Percentiles rank a stretch among this genome's conserved stretches.
Conservation (phyloP, 2,888 invertebrate species). For the Drosophila barbarae region DNA sequence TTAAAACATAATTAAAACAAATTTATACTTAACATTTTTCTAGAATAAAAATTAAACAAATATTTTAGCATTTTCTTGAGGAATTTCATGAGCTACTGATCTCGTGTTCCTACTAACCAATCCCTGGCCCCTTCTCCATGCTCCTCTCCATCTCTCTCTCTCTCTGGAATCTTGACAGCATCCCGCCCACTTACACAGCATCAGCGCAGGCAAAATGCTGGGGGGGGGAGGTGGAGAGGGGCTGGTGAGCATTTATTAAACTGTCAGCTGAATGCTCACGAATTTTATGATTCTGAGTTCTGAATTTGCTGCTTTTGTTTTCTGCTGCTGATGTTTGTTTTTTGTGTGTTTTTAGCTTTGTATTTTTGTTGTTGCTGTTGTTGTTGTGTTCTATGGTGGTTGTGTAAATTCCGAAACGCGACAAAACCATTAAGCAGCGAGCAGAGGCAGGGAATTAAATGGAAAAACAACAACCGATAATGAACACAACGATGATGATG, state of each 20-base stretch:
- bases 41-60: neutral
- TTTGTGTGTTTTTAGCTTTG: slow-evolving; percentile 24
- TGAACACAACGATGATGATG: slow-evolving; percentile 15
- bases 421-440: slow-evolving; percentile 67
- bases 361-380: slow-evolving; percentile 15
- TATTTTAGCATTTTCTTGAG: neutral
- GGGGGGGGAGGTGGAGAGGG: neutral
- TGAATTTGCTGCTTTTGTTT: slow-evolving; percentile 36
- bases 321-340: slow-evolving; percentile 27
- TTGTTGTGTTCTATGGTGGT: slow-evolving; percentile 25
- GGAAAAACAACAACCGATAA: slow-evolving; percentile 38
- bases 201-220: slow-evolving; percentile 5
- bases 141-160: slow-evolving; percentile 1
- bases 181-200: slow-evolving; percentile 26
- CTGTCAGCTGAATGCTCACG: slow-evolving; percentile 68
- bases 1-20: neutral
- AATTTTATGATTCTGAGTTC: slow-evolving; percentile 44
- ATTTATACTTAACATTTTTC: too few relatives aligned
- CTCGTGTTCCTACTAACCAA: neutral
- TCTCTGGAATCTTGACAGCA: slow-evolving; percentile 7
- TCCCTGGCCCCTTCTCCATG: neutral
- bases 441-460: slow-evolving; percentile 52
- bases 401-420: slow-evolving; percentile 69
- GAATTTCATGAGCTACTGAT: slow-evolving; percentile 11
- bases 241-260: slow-evolving; percentile 58